Evolutionary conservation across 2,797 vertebrate species (phyloP).

Genomic region (Kryptolebias ocellatus): DNA sequence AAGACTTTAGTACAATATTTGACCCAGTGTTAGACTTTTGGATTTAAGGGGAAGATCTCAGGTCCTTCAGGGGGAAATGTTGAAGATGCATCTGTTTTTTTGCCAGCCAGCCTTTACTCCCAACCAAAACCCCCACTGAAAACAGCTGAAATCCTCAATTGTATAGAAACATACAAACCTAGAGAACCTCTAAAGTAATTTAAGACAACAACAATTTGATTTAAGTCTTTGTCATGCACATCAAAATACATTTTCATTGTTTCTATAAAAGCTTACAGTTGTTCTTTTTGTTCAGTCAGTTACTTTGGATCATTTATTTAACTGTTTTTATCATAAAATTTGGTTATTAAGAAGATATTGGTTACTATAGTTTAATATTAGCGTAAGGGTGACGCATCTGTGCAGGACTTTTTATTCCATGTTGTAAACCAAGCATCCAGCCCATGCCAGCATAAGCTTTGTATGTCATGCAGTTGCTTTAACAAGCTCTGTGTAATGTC

Average conservation of each 20-base stretch:
- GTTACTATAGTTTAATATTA: neutral
- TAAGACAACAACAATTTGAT: too few relatives aligned
- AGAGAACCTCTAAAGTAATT: too few relatives aligned
- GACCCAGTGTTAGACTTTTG: neutral
- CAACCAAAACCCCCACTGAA: neutral
- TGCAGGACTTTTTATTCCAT: slow-evolving; percentile 16
- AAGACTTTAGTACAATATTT: neutral
- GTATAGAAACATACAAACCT: too few relatives aligned
- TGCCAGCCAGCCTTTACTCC: neutral
- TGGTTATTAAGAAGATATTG: neutral
- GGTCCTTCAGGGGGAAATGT: neutral
- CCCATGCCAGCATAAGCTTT: slow-evolving; percentile 18
- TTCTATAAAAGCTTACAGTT: too few relatives aligned
- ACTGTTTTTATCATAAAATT: neutral
- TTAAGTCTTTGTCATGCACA: too few relatives aligned
- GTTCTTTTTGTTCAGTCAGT: too few relatives aligned
- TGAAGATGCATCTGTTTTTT: neutral
- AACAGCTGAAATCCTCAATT: neutral
- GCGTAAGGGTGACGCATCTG: slow-evolving; percentile 4
- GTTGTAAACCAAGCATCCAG: neutral
- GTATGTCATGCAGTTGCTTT: slow-evolving; percentile 29
- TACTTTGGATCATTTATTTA: too few relatives aligned
- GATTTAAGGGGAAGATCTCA: neutral
- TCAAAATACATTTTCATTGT: too few relatives aligned
- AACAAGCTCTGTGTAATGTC: slow-evolving; percentile 20